Evolutionary conservation across 2,888 invertebrate genomes (phyloP).

Genomic region (Drosophila neonasuta): DNA sequence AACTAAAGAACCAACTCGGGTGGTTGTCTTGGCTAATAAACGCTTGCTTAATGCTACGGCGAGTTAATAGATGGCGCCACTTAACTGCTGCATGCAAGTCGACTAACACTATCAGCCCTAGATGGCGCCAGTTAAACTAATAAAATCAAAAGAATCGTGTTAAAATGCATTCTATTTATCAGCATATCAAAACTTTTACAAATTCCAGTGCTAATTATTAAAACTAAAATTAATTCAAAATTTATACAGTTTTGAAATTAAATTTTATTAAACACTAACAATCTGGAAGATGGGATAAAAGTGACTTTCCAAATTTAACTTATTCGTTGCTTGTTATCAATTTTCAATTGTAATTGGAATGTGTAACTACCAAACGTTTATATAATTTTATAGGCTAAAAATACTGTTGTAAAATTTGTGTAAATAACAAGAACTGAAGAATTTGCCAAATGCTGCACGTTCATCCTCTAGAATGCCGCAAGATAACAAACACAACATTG

Average conservation of each 20-base stretch:
- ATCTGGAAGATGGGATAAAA: background rate
- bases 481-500: conserved; percentile 16
- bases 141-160: background rate
- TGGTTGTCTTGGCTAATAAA: background rate
- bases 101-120: background rate
- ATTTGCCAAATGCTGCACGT: conserved; percentile 1
- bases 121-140: background rate
- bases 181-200: background rate
- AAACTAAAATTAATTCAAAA: too few relatives aligned
- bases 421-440: background rate
- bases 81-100: background rate
- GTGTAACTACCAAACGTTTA: too few relatives aligned
- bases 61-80: background rate
- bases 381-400: background rate
- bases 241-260: too few relatives aligned
- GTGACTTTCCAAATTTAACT: background rate
- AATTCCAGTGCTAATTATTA: background rate
- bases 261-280: too few relatives aligned
- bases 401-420: background rate
- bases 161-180: background rate
- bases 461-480: background rate
- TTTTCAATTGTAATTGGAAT: too few relatives aligned
- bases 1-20: background rate
- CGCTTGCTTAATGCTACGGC: background rate
- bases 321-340: background rate